Evolutionary conservation across 2,888 invertebrate species (phyloP), one percentile per base, ranked within the genome.

Genomic region (Chouioia cunea): DNA sequence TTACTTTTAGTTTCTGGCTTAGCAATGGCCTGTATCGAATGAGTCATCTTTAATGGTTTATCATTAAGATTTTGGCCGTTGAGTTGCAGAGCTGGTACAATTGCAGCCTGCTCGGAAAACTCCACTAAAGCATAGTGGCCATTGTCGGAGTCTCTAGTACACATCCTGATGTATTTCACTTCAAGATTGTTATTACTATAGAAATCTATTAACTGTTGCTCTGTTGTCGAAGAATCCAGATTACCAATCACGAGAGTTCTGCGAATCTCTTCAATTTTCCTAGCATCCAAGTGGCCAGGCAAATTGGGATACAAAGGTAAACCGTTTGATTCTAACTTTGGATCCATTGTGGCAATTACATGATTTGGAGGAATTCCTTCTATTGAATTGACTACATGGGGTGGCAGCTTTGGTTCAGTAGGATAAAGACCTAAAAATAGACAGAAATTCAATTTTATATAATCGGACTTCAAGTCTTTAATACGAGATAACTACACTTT

Each of bases 1-100:
- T 97, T 97, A 77, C 96, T 97, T 85, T 97, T 97, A 0, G 96
- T 94, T 83, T 96, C 96, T 0, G 97, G 97, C 81, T 96, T 96
- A 1, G 92, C 90, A 74, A 97, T 97, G 0, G 96, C 93, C 83
- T 96, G 95, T 1, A 93, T 95, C 0, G 98, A 94, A 87, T 99
- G 99, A 78, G 92, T 92, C 10, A 99, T 92, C 87, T 91, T 89
- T 14, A 93, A 88, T 8, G 88, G 86, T 75, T 91, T 91, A 10
- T 94, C 94, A 72, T 93, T 92, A 65, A 97, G 88, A 76, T 91
- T 90, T 65, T 89, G 89, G 4, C 93, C 97, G 85, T 95, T 97
- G 80, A 97, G 87, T 81, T 92, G 91, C 36, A 99, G 87, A 0
- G 96, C 98, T 78, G 93, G 91, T 10, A 97, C 89, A 18, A 99